A percentile compares a stretch with the other conserved stretches of the same genome.
phyloP scores from a whole-genome alignment of 2,888 invertebrate species.

The Andrena camellia region DNA sequence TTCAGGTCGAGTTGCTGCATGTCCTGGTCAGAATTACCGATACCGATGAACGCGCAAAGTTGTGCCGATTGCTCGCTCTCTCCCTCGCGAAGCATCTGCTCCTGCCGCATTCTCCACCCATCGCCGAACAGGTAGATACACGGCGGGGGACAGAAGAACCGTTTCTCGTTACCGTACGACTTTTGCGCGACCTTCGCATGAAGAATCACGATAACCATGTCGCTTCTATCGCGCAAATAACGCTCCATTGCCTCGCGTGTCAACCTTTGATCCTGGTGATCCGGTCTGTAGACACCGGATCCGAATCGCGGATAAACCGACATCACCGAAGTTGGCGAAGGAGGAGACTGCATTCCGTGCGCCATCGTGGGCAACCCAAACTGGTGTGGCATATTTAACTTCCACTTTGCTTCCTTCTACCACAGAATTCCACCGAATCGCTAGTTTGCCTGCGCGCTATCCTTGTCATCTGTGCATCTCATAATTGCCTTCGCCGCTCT shows the following conservation, averaged over 20 bases:
- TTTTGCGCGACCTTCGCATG: conserved; percentile 99
- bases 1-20: conserved; percentile 99
- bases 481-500: conserved; percentile 37
- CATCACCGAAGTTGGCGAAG: conserved; percentile 87
- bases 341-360: conserved; percentile 92
- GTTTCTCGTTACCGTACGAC: conserved; percentile 99
- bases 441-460: conserved; percentile 40
- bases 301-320: conserved; percentile 88
- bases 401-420: conserved; percentile 34
- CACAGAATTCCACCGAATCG: conserved; percentile 50
- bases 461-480: conserved; percentile 54
- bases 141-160: conserved; percentile 99
- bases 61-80: conserved; percentile 96
- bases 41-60: conserved; percentile 99
- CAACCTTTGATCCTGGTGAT: conserved; percentile 92
- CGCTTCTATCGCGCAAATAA: conserved; percentile 96
- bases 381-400: conserved; percentile 91
- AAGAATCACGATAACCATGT: conserved; percentile 98
- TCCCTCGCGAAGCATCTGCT: conserved; percentile 96
- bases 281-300: conserved; percentile 88
- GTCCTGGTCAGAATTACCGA: conserved; percentile 99
- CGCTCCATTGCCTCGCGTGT: conserved; percentile 98
- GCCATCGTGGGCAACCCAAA: conserved; percentile 91
- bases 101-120: conserved; percentile 98
- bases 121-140: conserved; percentile 99